phyloP scores from a whole-genome alignment of 2,113 vertebrate genomes.

The Zapus hudsonius region DNA sequence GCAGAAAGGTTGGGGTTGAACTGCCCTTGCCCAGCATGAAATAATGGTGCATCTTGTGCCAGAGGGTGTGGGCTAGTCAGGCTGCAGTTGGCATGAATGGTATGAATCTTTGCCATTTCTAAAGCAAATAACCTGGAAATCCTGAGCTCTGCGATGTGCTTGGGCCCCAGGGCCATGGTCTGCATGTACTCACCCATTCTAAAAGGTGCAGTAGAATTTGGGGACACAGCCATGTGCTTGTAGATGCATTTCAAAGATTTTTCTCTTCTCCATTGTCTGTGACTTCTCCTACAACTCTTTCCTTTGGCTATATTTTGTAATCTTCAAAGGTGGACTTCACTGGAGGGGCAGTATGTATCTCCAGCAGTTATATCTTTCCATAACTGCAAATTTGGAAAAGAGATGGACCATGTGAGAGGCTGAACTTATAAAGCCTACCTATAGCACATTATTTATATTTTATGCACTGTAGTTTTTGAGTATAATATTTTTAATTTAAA shows the following conservation, averaged over 20 bases:
- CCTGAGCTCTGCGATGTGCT: too few relatives aligned
- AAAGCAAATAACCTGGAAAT: slow-evolving; percentile 95
- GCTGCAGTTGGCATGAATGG: slow-evolving; percentile 96
- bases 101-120: slow-evolving; percentile 96
- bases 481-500: background rate
- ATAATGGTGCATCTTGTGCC: slow-evolving; percentile 95
- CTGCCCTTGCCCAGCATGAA: slow-evolving; percentile 93
- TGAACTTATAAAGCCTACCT: background rate
- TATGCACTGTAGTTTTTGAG: background rate
- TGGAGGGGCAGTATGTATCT: background rate
- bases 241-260: too few relatives aligned
- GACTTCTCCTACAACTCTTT: too few relatives aligned
- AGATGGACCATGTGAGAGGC: background rate
- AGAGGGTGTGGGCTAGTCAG: slow-evolving; percentile 94
- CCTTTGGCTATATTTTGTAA: too few relatives aligned
- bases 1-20: slow-evolving; percentile 92
- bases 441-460: background rate
- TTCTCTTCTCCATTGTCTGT: too few relatives aligned
- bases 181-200: too few relatives aligned
- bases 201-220: too few relatives aligned
- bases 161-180: too few relatives aligned
- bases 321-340: too few relatives aligned
- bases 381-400: background rate
- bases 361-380: background rate
- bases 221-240: too few relatives aligned